Base-by-base conservation (phyloP, 2,888 invertebrate genomes). In the Drosophila nigricruria region DNA sequence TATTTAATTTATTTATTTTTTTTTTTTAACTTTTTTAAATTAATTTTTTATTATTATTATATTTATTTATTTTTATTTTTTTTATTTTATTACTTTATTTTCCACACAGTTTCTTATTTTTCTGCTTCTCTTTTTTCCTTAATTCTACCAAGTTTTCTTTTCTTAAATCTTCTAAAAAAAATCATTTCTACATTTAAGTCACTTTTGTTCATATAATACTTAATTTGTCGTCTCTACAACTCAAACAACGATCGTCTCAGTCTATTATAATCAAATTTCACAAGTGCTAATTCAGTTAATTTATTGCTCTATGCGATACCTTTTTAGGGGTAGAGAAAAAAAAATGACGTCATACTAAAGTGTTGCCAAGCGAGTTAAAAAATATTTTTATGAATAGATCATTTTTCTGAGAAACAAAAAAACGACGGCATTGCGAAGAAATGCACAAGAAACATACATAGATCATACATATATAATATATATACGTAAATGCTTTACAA, bases 301-400 rank as follows among this genome's bases (percentile, higher is more conserved):
- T 20, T 16, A 23, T 45, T 34, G 43, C n/a, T 34, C n/a, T 34
- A 43, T 34, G 43, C 57, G 4, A 18, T 0, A 34, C 32, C 1
- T 20, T 14, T 32, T 32, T 6, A n/a, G 34, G 23, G 2, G 42
- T 25, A 23, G 5, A 53, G 14, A 16, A 20, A 38, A 27, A 34
- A 38, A 40, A 42, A 54, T 71, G 52, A 53, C 59, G 54, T 58
- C 53, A 62, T 57, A 16, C 32, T 18, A 18, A 43, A 32, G 20
- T 54, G 30, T 54, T 40, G 54, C 20, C 40, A 54, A 3, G 30
- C 30, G 30, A 18, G 8, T 8, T n/a, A 2, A 3, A 16, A 9
- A 32, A 32, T 50, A 9, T 20, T 32, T 27, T 45, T 38, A 32
- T 6, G 20, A 49, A 38, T 27, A 49, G n/a, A 34, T 49, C 25